Evolutionary conservation across 2,888 invertebrate species (phyloP).

Genomic region (Bombylius major): DNA sequence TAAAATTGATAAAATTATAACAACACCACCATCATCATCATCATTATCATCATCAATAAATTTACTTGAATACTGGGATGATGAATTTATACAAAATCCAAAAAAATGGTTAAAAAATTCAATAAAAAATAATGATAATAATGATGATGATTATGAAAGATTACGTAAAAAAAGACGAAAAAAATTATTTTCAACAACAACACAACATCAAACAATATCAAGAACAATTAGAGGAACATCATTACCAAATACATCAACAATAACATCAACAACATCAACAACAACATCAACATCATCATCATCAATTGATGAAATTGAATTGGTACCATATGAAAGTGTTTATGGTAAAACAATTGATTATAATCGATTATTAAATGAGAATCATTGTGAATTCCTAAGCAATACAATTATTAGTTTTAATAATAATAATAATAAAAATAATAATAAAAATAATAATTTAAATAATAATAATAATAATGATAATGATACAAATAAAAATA

Average conservation of each 20-base stretch:
- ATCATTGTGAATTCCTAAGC: conserved; percentile 14
- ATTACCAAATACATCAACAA: background rate
- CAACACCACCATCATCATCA: background rate
- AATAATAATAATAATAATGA: background rate
- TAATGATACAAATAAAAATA: conserved; percentile 4
- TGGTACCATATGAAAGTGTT: conserved; percentile 32
- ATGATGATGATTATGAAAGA: background rate
- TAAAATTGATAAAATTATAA: background rate
- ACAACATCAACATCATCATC: background rate
- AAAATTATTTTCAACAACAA: background rate
- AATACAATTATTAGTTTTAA: conserved; percentile 14
- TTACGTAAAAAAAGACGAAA: background rate
- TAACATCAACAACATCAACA: background rate
- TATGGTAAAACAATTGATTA: conserved; percentile 35
- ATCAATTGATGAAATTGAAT: background rate
- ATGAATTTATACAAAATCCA: conserved; percentile 13
- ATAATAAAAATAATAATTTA: background rate
- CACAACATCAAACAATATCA: background rate
- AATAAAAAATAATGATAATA: background rate
- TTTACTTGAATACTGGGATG: conserved; percentile 12
- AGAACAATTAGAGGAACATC: background rate
- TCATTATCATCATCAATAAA: background rate
- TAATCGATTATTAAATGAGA: conserved; percentile 17
- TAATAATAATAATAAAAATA: background rate
- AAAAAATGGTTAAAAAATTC: conserved; percentile 6